These are phyloP conservation scores for Leucania comma DNA, from an alignment of 2,888 invertebrate genomes.

Conservation along the genomic window DNA sequence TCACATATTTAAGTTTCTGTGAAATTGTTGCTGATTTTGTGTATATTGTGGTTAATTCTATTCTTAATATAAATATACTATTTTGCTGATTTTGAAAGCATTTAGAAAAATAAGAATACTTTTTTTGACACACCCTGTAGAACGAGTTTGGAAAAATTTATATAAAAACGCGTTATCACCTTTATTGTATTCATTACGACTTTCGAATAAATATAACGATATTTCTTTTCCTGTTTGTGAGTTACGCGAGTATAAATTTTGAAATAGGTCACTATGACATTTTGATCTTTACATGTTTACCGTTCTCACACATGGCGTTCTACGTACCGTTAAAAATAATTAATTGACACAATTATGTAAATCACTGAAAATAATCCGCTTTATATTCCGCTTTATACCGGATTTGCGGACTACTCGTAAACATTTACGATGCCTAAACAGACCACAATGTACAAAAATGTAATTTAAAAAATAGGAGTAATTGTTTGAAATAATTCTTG, in stretches of 20 bases:
- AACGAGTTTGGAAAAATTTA: too few relatives aligned
- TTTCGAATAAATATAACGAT: not conserved
- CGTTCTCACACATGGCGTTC: slow-evolving; percentile 12
- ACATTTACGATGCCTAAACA: slow-evolving; percentile 44
- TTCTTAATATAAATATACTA: too few relatives aligned
- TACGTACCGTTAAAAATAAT: slow-evolving; percentile 29
- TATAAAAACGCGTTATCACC: not conserved
- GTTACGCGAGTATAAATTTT: not conserved
- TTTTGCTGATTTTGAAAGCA: too few relatives aligned
- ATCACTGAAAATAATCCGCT: slow-evolving; percentile 45
- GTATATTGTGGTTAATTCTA: too few relatives aligned
- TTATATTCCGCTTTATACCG: slow-evolving; percentile 43
- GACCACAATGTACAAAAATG: slow-evolving; percentile 34
- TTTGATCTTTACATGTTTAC: not conserved
- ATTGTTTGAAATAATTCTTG: slow-evolving; percentile 43
- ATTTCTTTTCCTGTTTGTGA: not conserved
- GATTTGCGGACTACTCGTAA: slow-evolving; percentile 53
- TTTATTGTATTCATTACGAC: not conserved
- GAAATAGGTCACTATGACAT: not conserved
- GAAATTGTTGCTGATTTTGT: too few relatives aligned
- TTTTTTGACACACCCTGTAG: too few relatives aligned
- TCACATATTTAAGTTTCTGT: too few relatives aligned
- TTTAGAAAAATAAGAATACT: too few relatives aligned
- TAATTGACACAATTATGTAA: slow-evolving; percentile 54
- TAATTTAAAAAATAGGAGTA: slow-evolving; percentile 28